Base-by-base conservation (phyloP, 1,140 invertebrate species). In the Bombus confusus region DNA sequence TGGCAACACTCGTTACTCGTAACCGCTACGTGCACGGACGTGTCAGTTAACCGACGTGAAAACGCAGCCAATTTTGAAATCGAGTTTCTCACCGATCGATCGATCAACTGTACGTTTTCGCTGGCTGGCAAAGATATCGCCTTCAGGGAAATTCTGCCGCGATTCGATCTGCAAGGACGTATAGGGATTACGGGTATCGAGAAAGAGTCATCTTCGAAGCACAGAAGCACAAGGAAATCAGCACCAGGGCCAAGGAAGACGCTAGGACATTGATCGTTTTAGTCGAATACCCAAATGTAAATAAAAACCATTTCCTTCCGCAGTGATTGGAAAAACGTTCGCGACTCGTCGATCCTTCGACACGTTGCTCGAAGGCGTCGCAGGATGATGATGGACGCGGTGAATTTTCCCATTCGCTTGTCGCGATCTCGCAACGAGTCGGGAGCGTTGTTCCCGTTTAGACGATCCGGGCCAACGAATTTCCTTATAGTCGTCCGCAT, bases 121-220 rank as follows among this genome's bases (percentile, higher is more conserved):
- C 18, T 22, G 47, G 47, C 47, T 52, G 6, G 6, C 47, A 52
- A 52, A 6, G 3, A 31, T n/a, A 66, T 73, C 47, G 37, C 52
- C 8, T 71, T 80, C 41, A 39, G 84, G 76, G 87, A 80, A 83
- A 88, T 47, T 18, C n/a, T 59, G 34, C 66, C 59, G 79, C 57
- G 73, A 83, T 89, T 76, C 68, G 18, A 66, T 72, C 69, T 66
- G 69, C 8, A 2, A 47, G 43, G n/a, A 57, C 31, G 39, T n/a
- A 34, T 34, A 34, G 57, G 73, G 78, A 76, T 41, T 13, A 80
- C 34, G 74, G 75, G 12, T 68, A 28, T 41, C 68, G 80, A 39
- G 81, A 59, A 86, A 87, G 68, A 80, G 79, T 89, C 87, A 71
- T 78, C 75, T 87, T 87, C 78, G 75, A 90, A 90, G 88, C 88